Conservation (phyloP, 23 tunicate genomes). For the Botrylloides violaceus region DNA sequence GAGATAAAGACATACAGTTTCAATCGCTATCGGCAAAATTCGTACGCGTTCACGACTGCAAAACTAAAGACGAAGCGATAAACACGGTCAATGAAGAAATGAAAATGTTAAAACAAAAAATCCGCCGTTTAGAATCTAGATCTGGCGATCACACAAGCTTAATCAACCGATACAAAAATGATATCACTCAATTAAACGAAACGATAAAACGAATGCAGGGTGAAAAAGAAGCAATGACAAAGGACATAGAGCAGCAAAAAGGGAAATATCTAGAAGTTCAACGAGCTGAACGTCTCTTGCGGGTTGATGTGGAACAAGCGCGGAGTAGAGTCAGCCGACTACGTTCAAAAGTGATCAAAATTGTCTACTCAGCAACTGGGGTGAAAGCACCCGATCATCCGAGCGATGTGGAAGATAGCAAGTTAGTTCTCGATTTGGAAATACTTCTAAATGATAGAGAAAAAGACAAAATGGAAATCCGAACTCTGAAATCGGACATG, state of each 20-base stretch:
- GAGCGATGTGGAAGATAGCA: conserved; percentile 40
- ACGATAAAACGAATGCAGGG: conserved; percentile 8
- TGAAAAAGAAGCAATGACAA: conserved; percentile 37
- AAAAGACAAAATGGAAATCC: conserved; percentile 11
- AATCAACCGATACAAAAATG: conserved; percentile 72
- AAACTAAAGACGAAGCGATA: conserved; percentile 55
- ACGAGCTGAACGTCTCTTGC: conserved; percentile 49
- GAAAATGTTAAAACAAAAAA: conserved; percentile 48
- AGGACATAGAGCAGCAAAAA: conserved; percentile 18
- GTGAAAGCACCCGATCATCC: conserved; percentile 50
- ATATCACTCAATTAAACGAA: conserved; percentile 28
- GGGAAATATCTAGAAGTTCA: conserved; percentile 65
- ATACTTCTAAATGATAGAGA: conserved; percentile 37
- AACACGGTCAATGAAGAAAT: conserved; percentile 41
- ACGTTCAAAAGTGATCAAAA: conserved; percentile 31
- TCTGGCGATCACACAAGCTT: conserved; percentile 45
- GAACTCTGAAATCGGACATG: conserved; percentile 16
- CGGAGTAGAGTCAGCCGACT: conserved; percentile 48
- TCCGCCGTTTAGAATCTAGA: conserved; percentile 36
- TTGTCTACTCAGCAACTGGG: conserved; percentile 52
- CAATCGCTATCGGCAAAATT: conserved; percentile 75
- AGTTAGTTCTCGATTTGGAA: conserved; percentile 34
- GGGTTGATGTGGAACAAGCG: conserved; percentile 70
- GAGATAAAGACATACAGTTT: conserved; percentile 62
- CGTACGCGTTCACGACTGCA: conserved; percentile 39